phyloP scores from a whole-genome alignment of 2,888 invertebrate species.

The Parnassius glacialis region DNA sequence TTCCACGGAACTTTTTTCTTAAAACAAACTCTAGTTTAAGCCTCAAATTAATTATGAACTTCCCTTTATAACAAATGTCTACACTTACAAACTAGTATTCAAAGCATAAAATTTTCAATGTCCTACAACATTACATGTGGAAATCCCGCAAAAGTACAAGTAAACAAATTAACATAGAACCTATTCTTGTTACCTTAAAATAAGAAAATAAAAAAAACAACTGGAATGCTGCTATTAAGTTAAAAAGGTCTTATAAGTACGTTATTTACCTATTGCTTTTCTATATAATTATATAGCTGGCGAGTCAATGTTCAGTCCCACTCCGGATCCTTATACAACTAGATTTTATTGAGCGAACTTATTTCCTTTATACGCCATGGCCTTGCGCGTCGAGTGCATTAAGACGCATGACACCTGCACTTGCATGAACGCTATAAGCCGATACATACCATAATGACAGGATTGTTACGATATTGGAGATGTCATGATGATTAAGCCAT shows the following conservation, averaged over 20 bases:
- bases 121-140: slow-evolving; percentile 6
- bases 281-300: slow-evolving; percentile 1
- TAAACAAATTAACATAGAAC: not conserved
- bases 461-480: slow-evolving; percentile 20
- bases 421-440: slow-evolving; percentile 2
- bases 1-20: no score
- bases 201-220: not conserved
- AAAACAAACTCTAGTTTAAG: no score
- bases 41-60: no score
- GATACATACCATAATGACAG: slow-evolving; percentile 7
- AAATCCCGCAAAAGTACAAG: slow-evolving; percentile 9
- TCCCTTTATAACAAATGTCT: no score
- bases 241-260: not conserved
- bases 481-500: slow-evolving; percentile 18
- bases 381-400: slow-evolving; percentile 22
- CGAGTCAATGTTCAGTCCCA: slow-evolving; percentile 9
- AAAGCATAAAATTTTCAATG: not conserved
- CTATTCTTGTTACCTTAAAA: not conserved
- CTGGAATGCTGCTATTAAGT: not conserved
- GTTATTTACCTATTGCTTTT: not conserved
- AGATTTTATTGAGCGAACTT: slow-evolving; percentile 26
- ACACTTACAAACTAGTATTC: not conserved
- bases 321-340: slow-evolving; percentile 25
- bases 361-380: slow-evolving; percentile 26
- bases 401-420: slow-evolving; percentile 23